A percentile compares a stretch with the other conserved stretches of the same genome.
phyloP scores from a whole-genome alignment of 1,140 invertebrate species.

The Macrostomum lignano region DNA sequence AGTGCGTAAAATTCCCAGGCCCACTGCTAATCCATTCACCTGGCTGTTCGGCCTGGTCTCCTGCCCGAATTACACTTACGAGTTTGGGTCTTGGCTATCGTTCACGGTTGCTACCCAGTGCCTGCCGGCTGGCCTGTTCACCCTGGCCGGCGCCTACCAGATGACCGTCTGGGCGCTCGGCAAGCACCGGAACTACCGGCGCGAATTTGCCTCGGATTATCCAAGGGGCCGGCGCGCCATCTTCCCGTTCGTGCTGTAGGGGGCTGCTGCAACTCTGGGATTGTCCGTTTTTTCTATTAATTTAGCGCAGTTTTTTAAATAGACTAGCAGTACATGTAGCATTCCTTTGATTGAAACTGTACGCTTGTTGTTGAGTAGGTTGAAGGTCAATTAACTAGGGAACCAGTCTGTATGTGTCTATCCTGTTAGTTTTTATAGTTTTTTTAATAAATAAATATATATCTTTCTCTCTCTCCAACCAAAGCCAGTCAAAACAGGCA shows the following conservation, averaged over 20 bases:
- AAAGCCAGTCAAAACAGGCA: no score
- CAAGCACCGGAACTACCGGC: constrained; percentile 76
- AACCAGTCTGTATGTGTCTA: no score
- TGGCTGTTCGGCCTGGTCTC: constrained; percentile 62
- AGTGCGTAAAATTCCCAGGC: constrained; percentile 54
- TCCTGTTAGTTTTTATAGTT: no score
- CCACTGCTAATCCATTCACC: constrained; percentile 65
- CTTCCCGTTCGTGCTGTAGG: constrained; percentile 70
- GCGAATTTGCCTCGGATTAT: constrained; percentile 84
- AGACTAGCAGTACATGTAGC: no score
- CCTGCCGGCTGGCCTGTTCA: constrained; percentile 63
- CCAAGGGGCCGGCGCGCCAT: constrained; percentile 65
- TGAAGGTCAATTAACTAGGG: no score
- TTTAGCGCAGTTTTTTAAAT: no score
- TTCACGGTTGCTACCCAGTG: constrained; percentile 80
- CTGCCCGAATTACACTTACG: constrained; percentile 94
- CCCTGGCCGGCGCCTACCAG: constrained; percentile 65
- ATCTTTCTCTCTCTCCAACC: no score
- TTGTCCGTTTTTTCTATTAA: no score
- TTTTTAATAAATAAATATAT: no score
- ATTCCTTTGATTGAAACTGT: no score
- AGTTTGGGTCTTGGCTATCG: constrained; percentile 66
- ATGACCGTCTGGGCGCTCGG: constrained; percentile 87
- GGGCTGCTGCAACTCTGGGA: no score
- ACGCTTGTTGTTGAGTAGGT: no score